Evolutionary conservation across 2,888 invertebrate species (phyloP), one percentile per base, ranked within the genome.

Genomic region (Archips xylosteana): DNA sequence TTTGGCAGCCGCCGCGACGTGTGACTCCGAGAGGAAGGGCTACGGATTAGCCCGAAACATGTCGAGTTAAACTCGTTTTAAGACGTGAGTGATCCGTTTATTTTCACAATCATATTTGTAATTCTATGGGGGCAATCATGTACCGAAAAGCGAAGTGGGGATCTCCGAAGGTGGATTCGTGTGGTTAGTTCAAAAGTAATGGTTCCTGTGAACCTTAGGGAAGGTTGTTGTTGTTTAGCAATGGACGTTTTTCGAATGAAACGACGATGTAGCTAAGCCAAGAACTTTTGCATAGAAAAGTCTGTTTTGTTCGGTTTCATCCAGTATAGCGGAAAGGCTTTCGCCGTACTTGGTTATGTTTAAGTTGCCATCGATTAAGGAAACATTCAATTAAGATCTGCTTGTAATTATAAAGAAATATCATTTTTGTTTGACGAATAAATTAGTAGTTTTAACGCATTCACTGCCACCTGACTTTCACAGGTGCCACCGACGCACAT

Each of bases 401-500:
- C 6, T 57, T 12, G 8, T 12, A 15, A 32, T 32, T 32, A 57
- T 57, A 57, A 57, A 32, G n/a, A 32, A 49, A 49, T 23, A 15
- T 23, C 13, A 57, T 12, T 32, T 57, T 32, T 12, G 9, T 57
- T 61, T 39, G 61, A 39, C 61, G 13, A 61, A 61, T 61, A 61
- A 39, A 61, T 61, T 39, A 39, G 61, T 15, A 61, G 61, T 39
- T 61, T 39, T 39, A 61, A n/a, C n/a, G n/a, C n/a, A n/a, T n/a
- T n/a, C n/a, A n/a, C n/a, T n/a, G n/a, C n/a, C n/a, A n/a, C n/a
- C n/a, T n/a, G n/a, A n/a, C n/a, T n/a, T n/a, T n/a, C n/a, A n/a
- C n/a, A n/a, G n/a, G n/a, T n/a, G n/a, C n/a, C n/a, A n/a, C n/a
- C n/a, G n/a, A n/a, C n/a, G n/a, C n/a, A n/a, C n/a, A n/a, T n/a